Base-by-base conservation (phyloP, 2,888 invertebrate species). In the Spodoptera littoralis region DNA sequence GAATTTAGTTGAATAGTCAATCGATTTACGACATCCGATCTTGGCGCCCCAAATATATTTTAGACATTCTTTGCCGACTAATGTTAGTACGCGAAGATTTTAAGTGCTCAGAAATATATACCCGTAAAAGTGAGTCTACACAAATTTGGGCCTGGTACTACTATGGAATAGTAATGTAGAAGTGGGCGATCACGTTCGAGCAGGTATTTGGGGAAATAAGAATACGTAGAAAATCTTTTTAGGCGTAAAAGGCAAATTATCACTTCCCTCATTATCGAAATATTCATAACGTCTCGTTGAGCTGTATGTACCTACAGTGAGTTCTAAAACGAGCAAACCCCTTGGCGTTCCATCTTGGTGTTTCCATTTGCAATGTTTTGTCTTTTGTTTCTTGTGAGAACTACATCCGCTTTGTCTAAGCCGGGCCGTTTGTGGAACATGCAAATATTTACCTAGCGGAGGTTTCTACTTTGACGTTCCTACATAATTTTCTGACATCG, bases 361-460 rank as follows among this genome's bases (percentile, higher is more conserved):
- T 86, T 88, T 85, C 86, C 85, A 88, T 90, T 89, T 80, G 81
- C 81, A 80, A 81, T 85, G 86, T 90, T 88, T 85, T 85, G 84
- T 84, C 90, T 91, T 91, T 91, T 91, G 91, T 91, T 89, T 85
- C 87, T 88, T 84, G 85, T 70, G 81, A 84, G 82, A 76, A 84
- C 85, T 86, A 85, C 88, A 82, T 84, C 84, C 82, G 84, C 89
- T 88, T 89, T 89, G 90, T 91, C 84, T 88, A 83, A 86, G 84
- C 83, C 76, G 77, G 65, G 77, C 82, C 84, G 88, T 86, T 88
- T 89, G 86, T 83, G 85, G 82, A 84, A 81, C 83, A 88, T 86
- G 88, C 87, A 89, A 90, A 92, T 90, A 86, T 93, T 92, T 91
- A 83, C 84, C 84, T 84, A 82, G 82, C 79, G 80, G 86, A 82